Percentiles rank a stretch among this genome's conserved stretches.
These are phyloP conservation scores for Fopius arisanus DNA, from an alignment of 1,140 invertebrate genomes.

Conservation along the genomic window DNA sequence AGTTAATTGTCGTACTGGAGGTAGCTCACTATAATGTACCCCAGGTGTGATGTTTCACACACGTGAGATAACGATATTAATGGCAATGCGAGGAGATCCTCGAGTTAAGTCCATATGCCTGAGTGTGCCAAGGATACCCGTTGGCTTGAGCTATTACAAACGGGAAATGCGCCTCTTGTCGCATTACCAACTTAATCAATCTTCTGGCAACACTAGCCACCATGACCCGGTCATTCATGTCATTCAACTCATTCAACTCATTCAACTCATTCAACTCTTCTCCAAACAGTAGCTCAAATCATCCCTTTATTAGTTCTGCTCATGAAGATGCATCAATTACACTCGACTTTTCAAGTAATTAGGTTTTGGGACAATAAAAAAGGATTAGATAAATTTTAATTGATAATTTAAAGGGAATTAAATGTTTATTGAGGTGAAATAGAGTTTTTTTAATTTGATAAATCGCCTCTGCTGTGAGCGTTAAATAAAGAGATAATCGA, in stretches of 20 bases:
- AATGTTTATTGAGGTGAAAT: too few relatives aligned
- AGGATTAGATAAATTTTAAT: too few relatives aligned
- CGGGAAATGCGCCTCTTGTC: slow-evolving; percentile 19
- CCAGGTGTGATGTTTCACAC: slow-evolving; percentile 9
- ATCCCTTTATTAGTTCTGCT: neutral
- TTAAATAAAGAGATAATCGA: too few relatives aligned
- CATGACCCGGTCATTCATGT: slow-evolving; percentile 41
- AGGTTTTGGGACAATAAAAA: too few relatives aligned
- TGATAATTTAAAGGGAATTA: too few relatives aligned
- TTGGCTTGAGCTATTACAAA: neutral
- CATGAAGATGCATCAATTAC: too few relatives aligned
- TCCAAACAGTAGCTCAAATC: neutral
- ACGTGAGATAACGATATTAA: slow-evolving; percentile 13
- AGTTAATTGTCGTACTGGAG: neutral
- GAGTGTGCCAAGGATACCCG: neutral
- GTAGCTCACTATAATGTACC: neutral
- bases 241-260: neutral
- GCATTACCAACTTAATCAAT: slow-evolving; percentile 44
- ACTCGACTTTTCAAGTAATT: too few relatives aligned
- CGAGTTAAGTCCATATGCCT: neutral
- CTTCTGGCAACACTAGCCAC: slow-evolving; percentile 31
- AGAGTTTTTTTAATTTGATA: too few relatives aligned
- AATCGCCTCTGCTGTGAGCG: too few relatives aligned
- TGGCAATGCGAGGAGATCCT: neutral
- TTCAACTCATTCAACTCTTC: too few relatives aligned